Base-by-base conservation (phyloP, 2,113 vertebrate species). In the Psilopogon haemacephalus region DNA sequence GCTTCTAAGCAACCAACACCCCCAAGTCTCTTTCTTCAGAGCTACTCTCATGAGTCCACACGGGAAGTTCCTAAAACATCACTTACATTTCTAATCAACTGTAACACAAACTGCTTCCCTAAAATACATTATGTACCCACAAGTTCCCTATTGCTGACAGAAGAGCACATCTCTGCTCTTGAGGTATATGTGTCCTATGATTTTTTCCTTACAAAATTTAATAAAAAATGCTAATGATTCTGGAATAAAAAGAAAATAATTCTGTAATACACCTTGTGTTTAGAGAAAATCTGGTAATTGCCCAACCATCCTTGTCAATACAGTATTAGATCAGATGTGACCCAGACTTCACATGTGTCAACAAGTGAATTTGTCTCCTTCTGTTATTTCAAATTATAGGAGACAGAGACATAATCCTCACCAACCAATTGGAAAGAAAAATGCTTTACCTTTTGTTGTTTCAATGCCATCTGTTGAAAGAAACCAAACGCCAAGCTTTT, bases 401-500 rank as follows among this genome's bases (percentile, higher is more conserved):
- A 96, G 80, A 81, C 77, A 94, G 79, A 96, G 87, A 89, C 85
- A 94, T 94, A 97, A 95, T 94, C 95, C 88, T 94, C 80, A 79
- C 46, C 87, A 84, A 95, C 96, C 96, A 94, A 92, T 90, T 96
- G 89, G 89, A 95, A 93, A 96, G 81, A 93, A 97, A 97, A 26
- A 50, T 86, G 84, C 62, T 88, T 92, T 95, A 95, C 95, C 96
- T 94, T 97, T 96, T 97, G 95, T 96, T 96, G 97, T 97, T 97
- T 97, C 90, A 93, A 90, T 95, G 96, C 94, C 96, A 97, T 97
- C 93, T 96, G 95, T 97, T 97, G 97, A 95, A 97, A 94, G 91
- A 95, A 94, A 91, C 79, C 79, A 97, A 94, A 98, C 95, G 96
- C 96, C 94, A 96, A 93, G 96, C 88, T 96, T 93, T 38, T 73